Conservation (phyloP, 2,113 vertebrate genomes). For the Perognathus longimembris region DNA sequence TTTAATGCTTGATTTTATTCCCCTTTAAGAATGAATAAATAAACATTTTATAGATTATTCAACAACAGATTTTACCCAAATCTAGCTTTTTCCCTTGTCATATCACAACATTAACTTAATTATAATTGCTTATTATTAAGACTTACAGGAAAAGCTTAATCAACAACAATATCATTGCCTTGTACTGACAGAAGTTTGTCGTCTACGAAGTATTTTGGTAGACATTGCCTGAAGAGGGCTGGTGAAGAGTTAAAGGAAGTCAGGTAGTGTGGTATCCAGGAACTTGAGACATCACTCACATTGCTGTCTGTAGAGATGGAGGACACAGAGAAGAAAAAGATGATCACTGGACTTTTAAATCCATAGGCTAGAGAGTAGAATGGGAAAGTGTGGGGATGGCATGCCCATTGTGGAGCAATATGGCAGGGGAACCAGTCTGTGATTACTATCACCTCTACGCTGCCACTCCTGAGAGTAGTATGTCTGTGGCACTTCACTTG, state of each 20-base stretch:
- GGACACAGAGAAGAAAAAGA: background rate
- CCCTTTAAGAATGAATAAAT: background rate
- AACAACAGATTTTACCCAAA: background rate
- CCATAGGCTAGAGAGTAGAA: background rate
- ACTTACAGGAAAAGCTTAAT: conserved; percentile 19
- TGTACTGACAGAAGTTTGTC: background rate
- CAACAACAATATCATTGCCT: background rate
- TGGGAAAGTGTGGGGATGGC: background rate
- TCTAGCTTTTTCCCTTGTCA: background rate
- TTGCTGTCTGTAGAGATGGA: background rate
- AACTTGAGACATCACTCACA: background rate
- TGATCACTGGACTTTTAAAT: background rate
- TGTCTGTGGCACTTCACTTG: too few species aligned
- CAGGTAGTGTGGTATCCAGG: background rate
- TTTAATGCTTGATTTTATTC: background rate
- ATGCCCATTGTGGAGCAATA: background rate
- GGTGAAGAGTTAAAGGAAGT: background rate
- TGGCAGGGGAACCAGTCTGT: background rate
- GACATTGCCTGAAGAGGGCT: background rate
- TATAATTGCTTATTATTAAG: background rate
- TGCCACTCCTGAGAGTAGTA: background rate
- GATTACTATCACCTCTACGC: background rate
- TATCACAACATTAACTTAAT: background rate
- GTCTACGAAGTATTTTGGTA: background rate
- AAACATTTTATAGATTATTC: background rate